phyloP scores from a whole-genome alignment of 2,888 invertebrate genomes.

The Liopterus haemorrhoidalis region DNA sequence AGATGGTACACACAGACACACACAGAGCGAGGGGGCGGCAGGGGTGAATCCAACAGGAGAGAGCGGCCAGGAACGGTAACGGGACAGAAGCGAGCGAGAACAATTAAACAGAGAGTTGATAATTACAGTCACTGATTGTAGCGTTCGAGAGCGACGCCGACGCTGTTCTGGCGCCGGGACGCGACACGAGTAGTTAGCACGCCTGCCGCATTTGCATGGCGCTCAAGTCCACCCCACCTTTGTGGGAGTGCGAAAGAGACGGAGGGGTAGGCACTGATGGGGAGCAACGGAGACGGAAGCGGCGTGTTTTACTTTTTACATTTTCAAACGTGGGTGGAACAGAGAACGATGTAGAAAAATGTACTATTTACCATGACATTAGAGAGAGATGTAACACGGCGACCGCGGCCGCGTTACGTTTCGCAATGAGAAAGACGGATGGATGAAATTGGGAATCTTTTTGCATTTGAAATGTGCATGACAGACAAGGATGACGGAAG shows the following conservation, averaged over 20 bases:
- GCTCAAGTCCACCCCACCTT: constrained; percentile 37
- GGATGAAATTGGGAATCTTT: constrained; percentile 37
- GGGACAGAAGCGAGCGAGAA: constrained; percentile 26
- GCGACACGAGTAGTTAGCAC: constrained; percentile 47
- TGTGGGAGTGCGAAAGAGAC: constrained; percentile 31
- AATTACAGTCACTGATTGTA: constrained; percentile 45
- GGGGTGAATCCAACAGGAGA: background rate
- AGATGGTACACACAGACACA: constrained; percentile 5
- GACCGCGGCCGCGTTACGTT: constrained; percentile 21
- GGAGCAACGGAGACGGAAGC: constrained; percentile 29
- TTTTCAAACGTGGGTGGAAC: constrained; percentile 36
- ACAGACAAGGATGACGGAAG: constrained; percentile 31
- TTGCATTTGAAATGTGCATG: constrained; percentile 32
- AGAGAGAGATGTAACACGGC: constrained; percentile 36
- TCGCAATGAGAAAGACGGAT: constrained; percentile 31
- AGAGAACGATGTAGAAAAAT: constrained; percentile 37
- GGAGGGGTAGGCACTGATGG: constrained; percentile 28
- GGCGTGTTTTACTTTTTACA: constrained; percentile 42
- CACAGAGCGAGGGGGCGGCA: constrained; percentile 5
- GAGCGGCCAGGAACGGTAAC: constrained; percentile 16
- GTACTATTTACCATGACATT: constrained; percentile 39
- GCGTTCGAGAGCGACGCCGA: constrained; percentile 45
- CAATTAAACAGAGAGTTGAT: constrained; percentile 38
- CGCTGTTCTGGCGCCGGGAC: constrained; percentile 46
- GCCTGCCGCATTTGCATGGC: constrained; percentile 48